Conservation (phyloP, 2,888 invertebrate genomes). For the Erynnis tages region DNA sequence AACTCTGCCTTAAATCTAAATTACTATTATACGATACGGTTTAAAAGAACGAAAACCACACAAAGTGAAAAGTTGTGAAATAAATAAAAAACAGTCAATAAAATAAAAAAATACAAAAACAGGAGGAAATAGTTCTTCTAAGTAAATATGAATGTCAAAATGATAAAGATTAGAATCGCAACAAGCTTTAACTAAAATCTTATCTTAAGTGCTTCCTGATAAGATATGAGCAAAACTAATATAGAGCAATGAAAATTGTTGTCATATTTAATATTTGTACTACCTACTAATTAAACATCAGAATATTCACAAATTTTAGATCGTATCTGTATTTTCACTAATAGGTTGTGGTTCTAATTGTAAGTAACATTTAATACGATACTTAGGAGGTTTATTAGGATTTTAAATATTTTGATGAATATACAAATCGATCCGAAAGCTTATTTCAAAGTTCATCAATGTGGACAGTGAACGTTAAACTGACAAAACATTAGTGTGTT, state of each 20-base stretch:
- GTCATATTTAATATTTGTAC: neutral
- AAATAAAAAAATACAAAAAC: neutral
- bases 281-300: no score
- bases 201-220: conserved; percentile 8
- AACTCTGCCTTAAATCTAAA: neutral
- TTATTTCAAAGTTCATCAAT: no score
- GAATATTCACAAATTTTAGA: no score
- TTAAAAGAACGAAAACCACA: conserved; percentile 31
- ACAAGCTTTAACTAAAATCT: neutral
- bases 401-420: no score
- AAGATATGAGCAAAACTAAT: conserved; percentile 1
- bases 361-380: no score
- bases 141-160: neutral
- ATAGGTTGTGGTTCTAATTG: no score
- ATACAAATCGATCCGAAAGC: no score
- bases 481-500: no score
- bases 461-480: no score
- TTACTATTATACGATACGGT: neutral
- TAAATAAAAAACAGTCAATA: neutral
- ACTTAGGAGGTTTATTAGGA: no score
- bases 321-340: no score
- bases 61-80: neutral
- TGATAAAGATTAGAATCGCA: neutral
- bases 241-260: neutral
- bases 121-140: neutral